These are phyloP conservation scores for Aurelia sp. DNA, from an alignment of 30 jellyfish, hydroid and myxozoan species.

Conservation along the genomic window DNA sequence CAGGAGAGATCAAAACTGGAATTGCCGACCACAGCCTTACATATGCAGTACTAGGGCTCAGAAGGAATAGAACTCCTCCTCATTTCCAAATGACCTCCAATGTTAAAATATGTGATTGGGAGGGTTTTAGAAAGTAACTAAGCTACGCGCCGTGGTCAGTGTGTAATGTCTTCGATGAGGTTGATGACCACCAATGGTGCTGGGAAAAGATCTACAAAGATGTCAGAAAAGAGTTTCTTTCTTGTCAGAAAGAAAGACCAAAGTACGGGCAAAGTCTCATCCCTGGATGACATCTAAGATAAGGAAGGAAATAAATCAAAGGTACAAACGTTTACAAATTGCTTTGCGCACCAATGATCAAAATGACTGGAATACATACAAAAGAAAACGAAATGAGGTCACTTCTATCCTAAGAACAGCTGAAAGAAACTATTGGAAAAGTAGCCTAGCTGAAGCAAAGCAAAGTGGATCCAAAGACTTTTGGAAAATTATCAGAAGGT, in stretches of 20 bases:
- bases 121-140: constrained; percentile 14
- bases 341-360: constrained; percentile 28
- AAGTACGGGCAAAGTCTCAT: constrained; percentile 23
- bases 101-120: constrained; percentile 7
- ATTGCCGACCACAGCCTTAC: constrained; percentile 53
- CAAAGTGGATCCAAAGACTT: constrained; percentile 41
- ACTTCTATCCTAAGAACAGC: no score
- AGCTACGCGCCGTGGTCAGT: constrained; percentile 38
- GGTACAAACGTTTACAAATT: constrained; percentile 15
- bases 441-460: no score
- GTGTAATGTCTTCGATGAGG: constrained; percentile 45
- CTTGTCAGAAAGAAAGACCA: no score
- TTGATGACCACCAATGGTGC: constrained; percentile 21
- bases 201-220: neutral
- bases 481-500: constrained; percentile 33
- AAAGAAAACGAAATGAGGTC: no score
- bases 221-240: no score
- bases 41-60: constrained; percentile 22
- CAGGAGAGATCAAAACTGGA: constrained; percentile 43
- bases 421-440: no score
- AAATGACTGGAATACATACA: no score
- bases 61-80: constrained; percentile 20
- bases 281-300: constrained; percentile 37
- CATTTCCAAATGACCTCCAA: constrained; percentile 39
- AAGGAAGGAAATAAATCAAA: constrained; percentile 33